phyloP scores from a whole-genome alignment of 1,140 invertebrate genomes.

The Paralvinella palmiformis region DNA sequence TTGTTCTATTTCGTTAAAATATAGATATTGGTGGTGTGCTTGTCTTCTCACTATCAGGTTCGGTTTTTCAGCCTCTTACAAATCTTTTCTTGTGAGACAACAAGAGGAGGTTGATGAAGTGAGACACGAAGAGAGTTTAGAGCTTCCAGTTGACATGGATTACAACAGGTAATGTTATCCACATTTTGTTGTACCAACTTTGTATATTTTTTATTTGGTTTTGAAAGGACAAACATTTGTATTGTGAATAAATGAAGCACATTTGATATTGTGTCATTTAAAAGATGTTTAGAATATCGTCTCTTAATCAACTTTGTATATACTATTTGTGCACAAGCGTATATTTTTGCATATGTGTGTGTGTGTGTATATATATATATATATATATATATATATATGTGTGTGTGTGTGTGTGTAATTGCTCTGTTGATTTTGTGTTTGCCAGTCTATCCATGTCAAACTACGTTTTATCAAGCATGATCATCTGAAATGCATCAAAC shows the following conservation, averaged over 20 bases:
- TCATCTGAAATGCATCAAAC: no score
- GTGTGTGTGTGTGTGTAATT: background rate
- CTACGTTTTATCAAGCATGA: no score
- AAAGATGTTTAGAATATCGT: background rate
- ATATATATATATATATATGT: slow-evolving; percentile 3
- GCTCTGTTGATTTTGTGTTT: background rate
- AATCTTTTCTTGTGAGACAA: slow-evolving; percentile 56
- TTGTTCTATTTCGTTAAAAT: no score
- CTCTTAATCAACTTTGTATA: background rate
- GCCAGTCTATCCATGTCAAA: background rate
- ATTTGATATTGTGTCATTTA: background rate
- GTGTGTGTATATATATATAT: background rate
- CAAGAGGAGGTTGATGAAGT: slow-evolving; percentile 63
- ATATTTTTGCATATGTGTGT: background rate
- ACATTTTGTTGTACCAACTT: background rate
- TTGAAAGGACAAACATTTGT: no score
- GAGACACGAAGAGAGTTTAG: slow-evolving; percentile 61
- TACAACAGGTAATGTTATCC: background rate
- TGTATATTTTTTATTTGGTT: background rate
- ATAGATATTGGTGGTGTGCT: no score
- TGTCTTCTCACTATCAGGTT: no score
- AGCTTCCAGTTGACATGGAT: slow-evolving; percentile 57
- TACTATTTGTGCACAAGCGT: background rate
- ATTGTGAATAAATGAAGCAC: background rate
- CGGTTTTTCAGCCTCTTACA: slow-evolving; percentile 58